phyloP scores from a whole-genome alignment of 2,113 vertebrate genomes.

The Gadus chalcogrammus region DNA sequence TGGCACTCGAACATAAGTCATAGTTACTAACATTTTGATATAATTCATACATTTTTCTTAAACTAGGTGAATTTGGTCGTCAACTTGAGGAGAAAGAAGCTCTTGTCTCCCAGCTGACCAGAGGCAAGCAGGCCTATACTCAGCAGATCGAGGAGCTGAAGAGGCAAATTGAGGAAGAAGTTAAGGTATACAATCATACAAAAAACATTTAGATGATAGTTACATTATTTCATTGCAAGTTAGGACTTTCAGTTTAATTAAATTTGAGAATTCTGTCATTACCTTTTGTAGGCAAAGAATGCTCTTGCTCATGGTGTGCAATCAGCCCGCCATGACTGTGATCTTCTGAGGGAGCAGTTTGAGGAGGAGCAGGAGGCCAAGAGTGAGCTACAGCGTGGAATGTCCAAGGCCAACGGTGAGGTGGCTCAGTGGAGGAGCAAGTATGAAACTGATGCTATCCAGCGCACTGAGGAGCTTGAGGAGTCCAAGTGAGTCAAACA shows the following conservation, averaged over 20 bases:
- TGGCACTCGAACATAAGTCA: not conserved
- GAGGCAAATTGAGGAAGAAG: not conserved
- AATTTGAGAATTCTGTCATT: too few species aligned
- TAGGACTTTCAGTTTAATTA: too few species aligned
- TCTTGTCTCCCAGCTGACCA: slow-evolving; percentile 1
- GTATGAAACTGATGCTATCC: slow-evolving; percentile 3
- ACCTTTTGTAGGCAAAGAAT: not conserved
- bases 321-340: slow-evolving; percentile 53
- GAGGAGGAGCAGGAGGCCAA: slow-evolving; percentile 72
- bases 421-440: slow-evolving; percentile 76
- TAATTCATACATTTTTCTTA: not conserved
- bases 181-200: not conserved
- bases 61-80: not conserved
- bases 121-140: not conserved
- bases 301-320: slow-evolving; percentile 1
- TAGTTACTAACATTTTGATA: not conserved
- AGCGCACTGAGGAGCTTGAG: slow-evolving; percentile 1
- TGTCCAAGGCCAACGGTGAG: slow-evolving; percentile 72
- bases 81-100: slow-evolving; percentile 1
- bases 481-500: not conserved
- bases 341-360: slow-evolving; percentile 72
- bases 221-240: not conserved
- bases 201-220: not conserved
- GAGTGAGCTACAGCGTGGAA: slow-evolving; percentile 66
- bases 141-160: not conserved